Evolutionary conservation across 2,888 invertebrate genomes (phyloP).

Genomic region (Alitta virens): DNA sequence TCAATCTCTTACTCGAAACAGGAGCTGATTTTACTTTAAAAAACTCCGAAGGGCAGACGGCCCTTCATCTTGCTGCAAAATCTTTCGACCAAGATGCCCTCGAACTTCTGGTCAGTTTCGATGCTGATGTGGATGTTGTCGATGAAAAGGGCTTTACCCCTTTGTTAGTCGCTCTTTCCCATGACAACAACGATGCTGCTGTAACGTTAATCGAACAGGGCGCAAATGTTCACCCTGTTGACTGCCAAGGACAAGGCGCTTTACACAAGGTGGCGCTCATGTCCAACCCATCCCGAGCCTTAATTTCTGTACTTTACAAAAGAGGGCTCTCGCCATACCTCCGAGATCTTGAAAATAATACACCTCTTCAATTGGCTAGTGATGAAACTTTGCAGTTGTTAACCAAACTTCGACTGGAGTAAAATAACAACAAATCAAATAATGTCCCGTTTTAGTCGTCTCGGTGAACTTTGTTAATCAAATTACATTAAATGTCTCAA

Average conservation of each 20-base stretch:
- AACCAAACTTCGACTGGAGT: neutral
- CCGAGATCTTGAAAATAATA: neutral
- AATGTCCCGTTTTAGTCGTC: no score
- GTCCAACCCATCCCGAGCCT: neutral
- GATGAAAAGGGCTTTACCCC: neutral
- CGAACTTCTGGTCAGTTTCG: constrained; percentile 22
- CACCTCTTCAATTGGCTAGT: neutral
- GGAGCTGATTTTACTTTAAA: constrained; percentile 5
- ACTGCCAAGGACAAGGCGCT: constrained; percentile 15
- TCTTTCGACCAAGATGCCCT: constrained; percentile 22
- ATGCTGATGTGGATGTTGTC: constrained; percentile 6
- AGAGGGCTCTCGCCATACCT: neutral
- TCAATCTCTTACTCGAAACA: constrained; percentile 3
- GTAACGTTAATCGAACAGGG: constrained; percentile 16
- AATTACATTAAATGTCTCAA: no score
- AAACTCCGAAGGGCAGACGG: constrained; percentile 3
- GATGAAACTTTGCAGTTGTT: neutral
- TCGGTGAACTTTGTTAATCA: no score
- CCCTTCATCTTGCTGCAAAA: constrained; percentile 12
- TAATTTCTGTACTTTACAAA: neutral
- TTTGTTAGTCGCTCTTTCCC: neutral
- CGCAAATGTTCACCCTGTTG: constrained; percentile 8
- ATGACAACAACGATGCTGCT: constrained; percentile 11
- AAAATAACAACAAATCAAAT: no score
- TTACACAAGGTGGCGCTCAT: constrained; percentile 13